Evolutionary conservation across 1,140 invertebrate species (phyloP), one percentile per base, ranked within the genome.

Genomic region (Eciton burchellii): DNA sequence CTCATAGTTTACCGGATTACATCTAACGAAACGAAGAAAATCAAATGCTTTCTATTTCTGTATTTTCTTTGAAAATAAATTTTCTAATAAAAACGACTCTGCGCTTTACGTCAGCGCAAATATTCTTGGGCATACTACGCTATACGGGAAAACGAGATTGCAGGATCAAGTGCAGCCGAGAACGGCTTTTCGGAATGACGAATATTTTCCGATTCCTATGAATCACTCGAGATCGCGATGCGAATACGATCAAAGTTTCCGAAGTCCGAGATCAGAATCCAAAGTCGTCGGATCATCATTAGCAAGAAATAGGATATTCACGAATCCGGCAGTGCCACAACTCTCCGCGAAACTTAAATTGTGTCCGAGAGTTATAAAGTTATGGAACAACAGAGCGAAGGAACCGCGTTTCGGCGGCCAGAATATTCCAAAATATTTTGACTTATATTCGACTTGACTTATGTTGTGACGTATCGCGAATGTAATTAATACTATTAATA

Each of bases 221-320:
- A 49, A n/a, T 21, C 29, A 14, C 62, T 12, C 26, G 52, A 76
- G 65, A 47, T 43, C n/a, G 26, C 26, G 41, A 43, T 16, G 41
- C 3, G 21, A 60, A 60, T 54, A 6, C 43, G 24, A 41, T 16
- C 19, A 12, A 21, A 76, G 49, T n/a, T 62, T 63, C n/a, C 6
- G 41, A 60, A 45, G 45, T n/a, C 41, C 14, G 26, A 0, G 35
- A 52, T 60, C 12, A 9, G n/a, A n/a, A n/a, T n/a, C n/a, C n/a
- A n/a, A n/a, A n/a, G n/a, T n/a, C n/a, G n/a, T n/a, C 21, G 43
- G 35, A 65, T 65, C 59, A 49, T 76, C 26, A 41, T 65, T 19
- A 76, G 49, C 14, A 54, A 65, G 5, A 77, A n/a, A 43, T 66
- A 66, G 29, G 0, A 77, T 77, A 77, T 77, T 77, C 66, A 77